These are phyloP conservation scores for Altica lythri DNA, from an alignment of 2,888 invertebrate genomes.

Conservation along the genomic window DNA sequence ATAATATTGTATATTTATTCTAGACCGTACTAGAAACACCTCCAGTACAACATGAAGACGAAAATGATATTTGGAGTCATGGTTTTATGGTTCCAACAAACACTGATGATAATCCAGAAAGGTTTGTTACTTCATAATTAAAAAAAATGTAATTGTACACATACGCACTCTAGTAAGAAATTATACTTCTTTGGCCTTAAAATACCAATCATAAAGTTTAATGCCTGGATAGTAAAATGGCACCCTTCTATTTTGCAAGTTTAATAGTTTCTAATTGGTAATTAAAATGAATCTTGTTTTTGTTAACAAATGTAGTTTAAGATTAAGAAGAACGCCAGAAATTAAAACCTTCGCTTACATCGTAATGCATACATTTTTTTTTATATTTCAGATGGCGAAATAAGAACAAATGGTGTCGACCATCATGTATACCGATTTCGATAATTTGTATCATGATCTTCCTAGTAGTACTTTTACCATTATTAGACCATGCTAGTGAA, in stretches of 20 bases:
- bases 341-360: too few species aligned
- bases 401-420: conserved; percentile 73
- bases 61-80: conserved; percentile 74
- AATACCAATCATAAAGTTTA: too few species aligned
- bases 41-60: conserved; percentile 68
- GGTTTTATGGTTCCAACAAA: conserved; percentile 75
- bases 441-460: conserved; percentile 79
- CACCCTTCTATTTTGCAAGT: too few species aligned
- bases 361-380: too few species aligned
- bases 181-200: too few species aligned
- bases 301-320: too few species aligned
- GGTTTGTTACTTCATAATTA: conserved; percentile 55
- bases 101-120: conserved; percentile 64
- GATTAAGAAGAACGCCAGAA: too few species aligned
- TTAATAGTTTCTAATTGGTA: too few species aligned
- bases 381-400: conserved; percentile 59
- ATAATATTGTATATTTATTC: too few species aligned
- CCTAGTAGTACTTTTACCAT: conserved; percentile 75
- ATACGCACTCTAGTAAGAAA: too few species aligned
- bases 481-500: conserved; percentile 72
- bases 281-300: too few species aligned
- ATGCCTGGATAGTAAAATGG: too few species aligned
- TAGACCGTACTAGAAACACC: conserved; percentile 74
- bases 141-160: conserved; percentile 27
- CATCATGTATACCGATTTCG: conserved; percentile 83